These are phyloP conservation scores for Carpatolechia fugitivella DNA, from an alignment of 2,888 invertebrate species.

Conservation along the genomic window DNA sequence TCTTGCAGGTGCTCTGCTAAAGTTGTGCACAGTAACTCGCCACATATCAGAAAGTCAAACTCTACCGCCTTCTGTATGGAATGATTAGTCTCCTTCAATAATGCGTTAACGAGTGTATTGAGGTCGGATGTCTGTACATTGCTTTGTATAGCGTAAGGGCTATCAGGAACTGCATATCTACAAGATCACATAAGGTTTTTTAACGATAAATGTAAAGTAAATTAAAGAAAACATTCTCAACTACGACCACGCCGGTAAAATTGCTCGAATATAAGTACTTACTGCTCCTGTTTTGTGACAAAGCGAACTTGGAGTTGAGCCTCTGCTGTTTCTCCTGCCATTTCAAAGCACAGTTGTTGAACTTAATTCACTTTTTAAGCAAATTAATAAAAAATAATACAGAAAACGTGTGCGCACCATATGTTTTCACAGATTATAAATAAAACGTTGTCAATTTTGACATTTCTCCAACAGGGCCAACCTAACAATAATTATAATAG, in stretches of 20 bases:
- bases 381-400: constrained; percentile 14
- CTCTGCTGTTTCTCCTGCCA: constrained; percentile 53
- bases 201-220: background rate
- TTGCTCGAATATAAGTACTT: constrained; percentile 53
- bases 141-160: constrained; percentile 89
- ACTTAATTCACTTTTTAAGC: background rate
- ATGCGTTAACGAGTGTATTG: constrained; percentile 88
- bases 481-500: background rate
- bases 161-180: constrained; percentile 93
- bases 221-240: constrained; percentile 3
- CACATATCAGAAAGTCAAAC: constrained; percentile 93
- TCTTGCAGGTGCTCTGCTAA: constrained; percentile 88
- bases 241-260: constrained; percentile 26
- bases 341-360: constrained; percentile 20
- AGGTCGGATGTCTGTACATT: constrained; percentile 84
- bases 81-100: constrained; percentile 81
- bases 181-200: constrained; percentile 16
- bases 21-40: constrained; percentile 87
- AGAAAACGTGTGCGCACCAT: background rate
- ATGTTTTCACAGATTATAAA: constrained; percentile 3
- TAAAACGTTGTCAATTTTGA: background rate
- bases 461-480: background rate
- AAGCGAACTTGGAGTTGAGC: constrained; percentile 88
- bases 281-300: constrained; percentile 90
- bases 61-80: constrained; percentile 72